Conservation (phyloP, 1,140 invertebrate genomes). For the Thereuonema tuberculata region DNA sequence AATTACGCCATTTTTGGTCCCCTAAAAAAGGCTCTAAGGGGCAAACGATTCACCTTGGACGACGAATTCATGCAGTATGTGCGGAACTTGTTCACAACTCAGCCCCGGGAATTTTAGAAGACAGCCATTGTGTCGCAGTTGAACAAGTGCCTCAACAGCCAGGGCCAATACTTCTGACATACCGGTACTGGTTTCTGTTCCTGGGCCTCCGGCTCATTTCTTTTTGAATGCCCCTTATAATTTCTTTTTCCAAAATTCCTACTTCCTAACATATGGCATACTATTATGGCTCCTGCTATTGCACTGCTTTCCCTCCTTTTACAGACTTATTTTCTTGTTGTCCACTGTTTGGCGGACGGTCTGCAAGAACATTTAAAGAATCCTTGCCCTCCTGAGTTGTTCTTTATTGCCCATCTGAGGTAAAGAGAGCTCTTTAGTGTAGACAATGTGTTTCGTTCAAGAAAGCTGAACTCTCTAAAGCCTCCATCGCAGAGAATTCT, state of each 20-base stretch:
- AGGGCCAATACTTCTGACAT: slow-evolving; percentile 2
- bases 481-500: no score
- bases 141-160: neutral
- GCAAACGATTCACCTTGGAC: neutral
- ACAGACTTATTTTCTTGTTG: no score
- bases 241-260: neutral
- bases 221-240: neutral
- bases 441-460: no score
- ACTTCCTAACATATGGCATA: no score
- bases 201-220: neutral
- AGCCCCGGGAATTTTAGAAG: neutral
- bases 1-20: neutral
- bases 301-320: no score
- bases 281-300: no score
- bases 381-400: no score
- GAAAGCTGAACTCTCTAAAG: no score
- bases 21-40: neutral
- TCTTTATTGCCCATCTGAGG: no score
- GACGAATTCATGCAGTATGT: neutral
- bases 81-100: neutral
- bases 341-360: no score
- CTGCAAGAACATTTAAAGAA: no score
- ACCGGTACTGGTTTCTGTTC: neutral
- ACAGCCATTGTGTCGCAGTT: neutral
- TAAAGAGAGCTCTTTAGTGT: no score